Percentiles rank a stretch among this genome's conserved stretches.
Conservation (phyloP, 2,113 vertebrate genomes). For the Talpa occidentalis region DNA sequence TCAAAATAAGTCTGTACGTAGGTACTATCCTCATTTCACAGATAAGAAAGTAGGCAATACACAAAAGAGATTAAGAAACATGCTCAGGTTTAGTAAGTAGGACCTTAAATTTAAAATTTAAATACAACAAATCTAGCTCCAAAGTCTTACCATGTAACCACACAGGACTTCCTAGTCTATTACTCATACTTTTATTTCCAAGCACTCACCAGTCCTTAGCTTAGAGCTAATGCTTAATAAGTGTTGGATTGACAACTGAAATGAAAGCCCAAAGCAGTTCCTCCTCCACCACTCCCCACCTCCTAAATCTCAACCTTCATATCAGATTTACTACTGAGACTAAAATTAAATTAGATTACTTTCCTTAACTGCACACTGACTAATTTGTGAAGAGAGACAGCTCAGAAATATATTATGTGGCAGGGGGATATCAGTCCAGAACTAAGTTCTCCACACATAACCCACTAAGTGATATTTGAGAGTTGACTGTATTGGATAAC, state of each 20-base stretch:
- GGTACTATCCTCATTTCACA: neutral
- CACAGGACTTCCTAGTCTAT: neutral
- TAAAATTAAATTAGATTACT: constrained; percentile 69
- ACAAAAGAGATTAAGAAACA: neutral
- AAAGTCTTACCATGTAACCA: neutral
- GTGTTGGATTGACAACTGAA: neutral
- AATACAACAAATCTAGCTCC: neutral
- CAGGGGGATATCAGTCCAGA: constrained; percentile 1
- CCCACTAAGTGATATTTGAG: constrained; percentile 10
- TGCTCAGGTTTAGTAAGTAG: neutral
- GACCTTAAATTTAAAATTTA: neutral
- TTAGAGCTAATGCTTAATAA: neutral
- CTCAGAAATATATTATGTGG: constrained; percentile 26
- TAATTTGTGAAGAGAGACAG: constrained; percentile 44
- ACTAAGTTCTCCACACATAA: neutral
- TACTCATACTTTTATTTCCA: neutral
- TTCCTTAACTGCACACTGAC: constrained; percentile 51
- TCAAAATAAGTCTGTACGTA: neutral
- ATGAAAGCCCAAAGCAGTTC: neutral
- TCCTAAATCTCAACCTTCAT: neutral
- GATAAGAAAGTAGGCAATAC: neutral
- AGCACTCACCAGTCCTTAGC: neutral
- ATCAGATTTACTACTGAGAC: constrained; percentile 45
- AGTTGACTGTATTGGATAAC: constrained; percentile 50
- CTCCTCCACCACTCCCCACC: neutral